Conservation (phyloP, 2,888 invertebrate genomes). For the Drosophila pseudotalamancana region DNA sequence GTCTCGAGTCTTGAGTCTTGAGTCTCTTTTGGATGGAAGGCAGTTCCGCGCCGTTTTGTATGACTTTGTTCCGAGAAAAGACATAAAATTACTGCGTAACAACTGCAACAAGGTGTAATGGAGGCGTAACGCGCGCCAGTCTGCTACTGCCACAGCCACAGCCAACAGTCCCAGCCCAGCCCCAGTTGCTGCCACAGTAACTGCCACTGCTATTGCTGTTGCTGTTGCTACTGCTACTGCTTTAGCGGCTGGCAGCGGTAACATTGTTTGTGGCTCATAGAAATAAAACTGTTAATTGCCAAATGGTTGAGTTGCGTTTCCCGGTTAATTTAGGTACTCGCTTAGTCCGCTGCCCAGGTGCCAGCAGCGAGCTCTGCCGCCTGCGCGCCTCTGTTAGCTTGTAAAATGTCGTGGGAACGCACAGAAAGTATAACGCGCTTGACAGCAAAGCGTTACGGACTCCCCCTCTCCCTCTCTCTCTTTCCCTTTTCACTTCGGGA, state of each 20-base stretch:
- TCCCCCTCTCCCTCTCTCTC: background rate
- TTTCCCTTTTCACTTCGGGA: background rate
- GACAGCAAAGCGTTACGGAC: constrained; percentile 55
- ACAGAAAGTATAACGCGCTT: constrained; percentile 39
- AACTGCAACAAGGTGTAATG: constrained; percentile 82
- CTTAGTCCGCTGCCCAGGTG: constrained; percentile 26
- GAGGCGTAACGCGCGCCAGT: constrained; percentile 70
- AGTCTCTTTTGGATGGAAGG: constrained; percentile 41
- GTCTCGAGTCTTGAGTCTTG: too few relatives aligned
- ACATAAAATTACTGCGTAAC: constrained; percentile 81
- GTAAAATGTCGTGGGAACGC: constrained; percentile 72
- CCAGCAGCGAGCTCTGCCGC: constrained; percentile 5
- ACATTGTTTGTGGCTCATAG: constrained; percentile 75
- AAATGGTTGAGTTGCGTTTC: constrained; percentile 67
- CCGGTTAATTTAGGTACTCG: constrained; percentile 60
- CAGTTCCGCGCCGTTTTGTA: constrained; percentile 80
- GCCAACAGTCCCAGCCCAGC: background rate
- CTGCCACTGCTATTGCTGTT: background rate
- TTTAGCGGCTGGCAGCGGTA: constrained; percentile 34
- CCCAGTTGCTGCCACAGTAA: constrained; percentile 1
- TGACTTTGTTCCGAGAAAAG: constrained; percentile 82
- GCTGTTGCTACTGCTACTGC: background rate
- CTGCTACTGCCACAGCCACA: constrained; percentile 14
- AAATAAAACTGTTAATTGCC: constrained; percentile 81
- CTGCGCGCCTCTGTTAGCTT: constrained; percentile 14